These are phyloP conservation scores for Pyrrhosoma nymphula DNA, from an alignment of 2,888 invertebrate genomes.

Conservation along the genomic window DNA sequence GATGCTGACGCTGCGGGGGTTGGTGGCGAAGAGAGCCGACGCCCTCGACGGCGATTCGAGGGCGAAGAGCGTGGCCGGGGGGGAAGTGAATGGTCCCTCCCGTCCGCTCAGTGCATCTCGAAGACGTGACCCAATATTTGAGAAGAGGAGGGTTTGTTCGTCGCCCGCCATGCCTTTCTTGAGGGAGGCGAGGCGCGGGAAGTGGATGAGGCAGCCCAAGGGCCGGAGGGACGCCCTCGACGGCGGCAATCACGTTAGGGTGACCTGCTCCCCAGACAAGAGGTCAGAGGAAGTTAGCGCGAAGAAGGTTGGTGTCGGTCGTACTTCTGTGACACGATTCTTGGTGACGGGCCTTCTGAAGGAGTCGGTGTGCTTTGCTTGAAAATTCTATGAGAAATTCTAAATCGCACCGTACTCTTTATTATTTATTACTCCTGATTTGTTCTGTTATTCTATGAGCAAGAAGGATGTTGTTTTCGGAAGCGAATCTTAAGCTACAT, in stretches of 20 bases:
- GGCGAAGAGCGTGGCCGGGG: background rate
- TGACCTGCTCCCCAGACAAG: background rate
- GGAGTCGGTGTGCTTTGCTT: too few species aligned
- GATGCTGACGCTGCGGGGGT: background rate
- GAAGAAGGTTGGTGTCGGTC: slow-evolving; percentile 23
- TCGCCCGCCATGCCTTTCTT: background rate
- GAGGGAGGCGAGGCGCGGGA: background rate
- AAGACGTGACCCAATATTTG: background rate
- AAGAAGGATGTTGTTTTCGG: too few species aligned
- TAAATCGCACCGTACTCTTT: too few species aligned
- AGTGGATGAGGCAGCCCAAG: background rate
- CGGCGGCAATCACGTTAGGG: background rate
- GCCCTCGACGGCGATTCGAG: background rate
- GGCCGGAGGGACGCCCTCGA: background rate
- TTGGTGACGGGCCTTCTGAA: too few species aligned
- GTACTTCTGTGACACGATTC: background rate
- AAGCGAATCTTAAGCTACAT: too few species aligned
- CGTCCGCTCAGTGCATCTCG: background rate
- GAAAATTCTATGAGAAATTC: too few species aligned
- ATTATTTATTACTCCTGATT: too few species aligned
- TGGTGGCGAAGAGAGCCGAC: background rate
- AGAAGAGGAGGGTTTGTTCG: background rate
- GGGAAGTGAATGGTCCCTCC: background rate
- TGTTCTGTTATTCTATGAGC: too few species aligned
- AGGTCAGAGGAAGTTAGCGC: background rate